Evolutionary conservation across 2,113 vertebrate genomes (phyloP).

Genomic region (Nesogale talazaci): DNA sequence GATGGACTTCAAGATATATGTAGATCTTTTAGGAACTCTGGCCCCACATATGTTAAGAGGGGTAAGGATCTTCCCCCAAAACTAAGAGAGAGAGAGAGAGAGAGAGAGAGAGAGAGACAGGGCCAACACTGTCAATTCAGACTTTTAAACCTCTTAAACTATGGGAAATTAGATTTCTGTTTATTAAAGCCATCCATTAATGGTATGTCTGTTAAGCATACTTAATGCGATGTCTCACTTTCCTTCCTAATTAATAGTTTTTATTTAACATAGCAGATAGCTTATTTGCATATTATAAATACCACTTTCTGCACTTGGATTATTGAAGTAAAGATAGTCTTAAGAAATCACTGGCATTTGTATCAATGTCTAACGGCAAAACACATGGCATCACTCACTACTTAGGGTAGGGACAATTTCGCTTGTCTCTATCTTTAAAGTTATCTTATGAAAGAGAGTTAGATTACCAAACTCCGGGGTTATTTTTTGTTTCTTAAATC

Average conservation of each 20-base stretch:
- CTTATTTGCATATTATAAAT: constrained; percentile 45
- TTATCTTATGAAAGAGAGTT: constrained; percentile 10
- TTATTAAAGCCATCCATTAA: too few relatives aligned
- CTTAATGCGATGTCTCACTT: neutral
- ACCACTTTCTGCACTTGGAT: constrained; percentile 6
- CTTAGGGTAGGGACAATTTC: neutral
- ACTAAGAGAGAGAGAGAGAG: neutral
- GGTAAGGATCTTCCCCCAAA: neutral
- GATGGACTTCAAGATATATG: neutral
- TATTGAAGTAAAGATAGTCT: constrained; percentile 59
- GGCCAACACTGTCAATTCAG: neutral
- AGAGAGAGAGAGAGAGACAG: too few relatives aligned
- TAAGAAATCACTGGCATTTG: constrained; percentile 30
- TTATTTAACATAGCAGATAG: neutral
- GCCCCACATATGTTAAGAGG: neutral
- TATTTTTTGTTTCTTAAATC: constrained; percentile 22
- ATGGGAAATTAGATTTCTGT: neutral
- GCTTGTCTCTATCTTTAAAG: constrained; percentile 34
- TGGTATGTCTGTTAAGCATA: too few relatives aligned
- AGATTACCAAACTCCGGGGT: neutral
- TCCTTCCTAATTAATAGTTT: constrained; percentile 16
- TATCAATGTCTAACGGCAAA: constrained; percentile 25
- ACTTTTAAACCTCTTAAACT: neutral
- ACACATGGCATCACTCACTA: neutral
- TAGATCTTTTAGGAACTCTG: neutral